Base-by-base conservation (phyloP, 2,888 invertebrate genomes). In the Timema podura region DNA sequence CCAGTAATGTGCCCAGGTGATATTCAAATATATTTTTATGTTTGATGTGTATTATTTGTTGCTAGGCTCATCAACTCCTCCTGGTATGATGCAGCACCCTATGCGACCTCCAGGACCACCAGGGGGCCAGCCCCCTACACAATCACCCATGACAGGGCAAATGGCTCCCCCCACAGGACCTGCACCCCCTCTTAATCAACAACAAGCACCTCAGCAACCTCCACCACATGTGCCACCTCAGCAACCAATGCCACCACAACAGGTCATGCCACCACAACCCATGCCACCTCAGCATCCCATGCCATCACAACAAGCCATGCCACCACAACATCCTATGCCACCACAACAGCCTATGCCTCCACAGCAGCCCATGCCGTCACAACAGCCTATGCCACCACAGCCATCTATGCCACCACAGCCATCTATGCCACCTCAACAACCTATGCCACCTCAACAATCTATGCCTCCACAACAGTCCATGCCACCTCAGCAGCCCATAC, bases 151-250 rank as follows among this genome's bases (percentile, higher is more conserved):
- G 85, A 84, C 85, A 2, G 85, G 84, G 0, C 85, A 85, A 76
- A 85, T 85, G 85, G 85, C 85, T 48, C 85, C 85, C 3, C 85
- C 85, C n/a, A 85, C 85, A 9, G 84, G 83, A 74, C 83, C 83
- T 47, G 84, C 83, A 1, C 85, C 84, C 45, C 84, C 70, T 48
- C 71, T 48, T 71, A 74, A 49, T 69, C 75, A 44, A 64, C 74
- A 69, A 47, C 74, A 74, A 9, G 74, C 73, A 30, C 70, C 67
- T 49, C 72, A 68, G 48, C 71, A 72, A 49, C 70, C 67, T 46
- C 70, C 68, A 59, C 71, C 71, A 51, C 71, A 66, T 49, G 69
- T 65, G 47, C 68, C 66, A 5, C 73, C 64, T 16, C 68, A 49
- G 69, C 70, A 59, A 51, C 73, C 30, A 66, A 72, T 48, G 48